Evolutionary conservation across 2,113 vertebrate genomes (phyloP), one percentile per base, ranked within the genome.

Genomic region (Etheostoma cragini): DNA sequence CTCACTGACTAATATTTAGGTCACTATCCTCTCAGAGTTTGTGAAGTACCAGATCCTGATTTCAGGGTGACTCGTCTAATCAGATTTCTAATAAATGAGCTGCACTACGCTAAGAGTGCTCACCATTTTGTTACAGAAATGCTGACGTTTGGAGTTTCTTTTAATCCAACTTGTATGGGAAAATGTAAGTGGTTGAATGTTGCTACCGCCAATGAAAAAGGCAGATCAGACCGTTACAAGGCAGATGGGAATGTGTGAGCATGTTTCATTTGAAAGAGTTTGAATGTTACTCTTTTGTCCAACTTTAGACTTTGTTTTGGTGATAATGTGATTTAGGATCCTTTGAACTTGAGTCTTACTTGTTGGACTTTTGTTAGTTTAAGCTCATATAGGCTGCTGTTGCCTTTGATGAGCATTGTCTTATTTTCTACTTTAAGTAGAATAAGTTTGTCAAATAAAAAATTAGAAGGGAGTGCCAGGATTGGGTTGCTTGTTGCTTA

Each of bases 1-100:
- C 84, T 93, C 91, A 88, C 54, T 60, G 38, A 30, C 88, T 83
- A 78, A 89, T 82, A 92, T 86, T 72, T 90, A 85, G 88, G 88
- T 87, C 83, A 89, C 1, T 47, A 74, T 38, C 71, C 42, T 54
- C 26, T 62, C 10, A 60, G 53, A 57, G 22, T 7, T 21, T 70
- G 16, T 8, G 10, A 24, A 62, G 26, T 21, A 2, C 33, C 24
- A 56, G 24, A 47, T 80, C 21, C 54, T 66, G 19, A 50, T 57
- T 56, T 56, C n/a, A 22, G 49, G 38, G 35, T 42, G 3, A 19
- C 11, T 58, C 1, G 35, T 24, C 62, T 16, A 19, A n/a, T 46
- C 12, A 17, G 0, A 12, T 45, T 62, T 66, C 16, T 53, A 35
- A 24, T 2, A 5, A 3, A 57, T 22, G 10, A 69, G 38, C 10